Evolutionary conservation across 1,140 invertebrate species (phyloP), one percentile per base, ranked within the genome.

Genomic region (Drosophila subpulchrella): DNA sequence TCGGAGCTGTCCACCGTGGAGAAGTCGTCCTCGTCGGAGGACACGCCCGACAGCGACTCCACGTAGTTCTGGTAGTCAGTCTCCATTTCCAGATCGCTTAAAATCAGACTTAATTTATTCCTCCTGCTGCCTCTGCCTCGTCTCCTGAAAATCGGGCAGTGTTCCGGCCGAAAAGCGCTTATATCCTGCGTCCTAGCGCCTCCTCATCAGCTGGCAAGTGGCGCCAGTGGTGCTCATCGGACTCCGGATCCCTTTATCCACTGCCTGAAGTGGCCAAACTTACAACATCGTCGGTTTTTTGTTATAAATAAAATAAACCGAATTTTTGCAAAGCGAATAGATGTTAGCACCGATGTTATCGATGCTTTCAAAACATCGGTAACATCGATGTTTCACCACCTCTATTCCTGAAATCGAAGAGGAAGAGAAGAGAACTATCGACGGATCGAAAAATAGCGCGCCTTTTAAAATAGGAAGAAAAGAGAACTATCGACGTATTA

Each of bases 11-110:
- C 88, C 51, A 80, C 68, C 27, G 83, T 78, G 27, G 82, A 91
- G 36, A 84, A 75, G 59, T 91, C 88, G 57, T 91, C 88, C 47
- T 91, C 88, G 55, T 91, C 88, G 6, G 88, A 91, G 27, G 88
- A 91, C 36, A 82, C 82, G 12, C 84, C 85, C n/a, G 88, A 91
- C 58, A 90, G 66, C 48, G 84, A 89, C 74, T 88, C 84, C 15
- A 83, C 79, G 30, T 75, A 82, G 72, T 79, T 73, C 53, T 82
- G 81, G 60, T 84, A 84, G 47, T 84, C 81, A 84, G 80, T 80
- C 81, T 89, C 84, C 84, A 90, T 89, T 11, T 58, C 67, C 47
- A 47, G 55, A 44, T 65, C 57, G 30, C 58, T 62, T 63, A 75
- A 75, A 75, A 78, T 88, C 84, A 88, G 84, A 77, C 84, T 89